Evolutionary conservation across 2,113 vertebrate genomes (phyloP), one percentile per base, ranked within the genome.

Genomic region (Ornithorhynchus anatinus): DNA sequence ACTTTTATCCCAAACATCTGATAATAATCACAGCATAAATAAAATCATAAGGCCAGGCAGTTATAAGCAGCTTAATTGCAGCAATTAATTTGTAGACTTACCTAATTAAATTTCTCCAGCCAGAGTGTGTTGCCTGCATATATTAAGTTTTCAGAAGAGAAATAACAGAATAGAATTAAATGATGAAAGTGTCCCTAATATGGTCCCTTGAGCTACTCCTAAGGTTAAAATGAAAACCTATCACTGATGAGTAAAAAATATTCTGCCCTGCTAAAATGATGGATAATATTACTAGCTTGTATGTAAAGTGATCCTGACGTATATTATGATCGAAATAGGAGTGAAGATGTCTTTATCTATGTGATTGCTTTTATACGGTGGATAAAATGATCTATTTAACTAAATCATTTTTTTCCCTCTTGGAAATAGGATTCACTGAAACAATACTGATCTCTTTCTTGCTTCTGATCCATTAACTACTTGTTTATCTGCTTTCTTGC

Each of bases 11-110:
- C 51, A 82, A 64, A 69, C 58, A 84, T 86, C 70, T 37, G 20
- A 81, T 69, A 83, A 83, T 87, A 85, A 91, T 87, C 85, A 61
- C 40, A 50, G 31, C 79, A 81, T 76, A 86, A 89, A 87, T 85
- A 92, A 87, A 86, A 84, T 83, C 81, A 81, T 58, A 87, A 72
- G 69, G 72, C 67, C 79, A 77, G 63, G 70, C 67, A 81, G 44
- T 81, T 68, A 78, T 47, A 81, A 89, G 68, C 64, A 75, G 78
- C 81, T 81, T 91, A 87, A 91, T 91, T 78, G 81, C 65, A 81
- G 79, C 15, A 50, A 84, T 80, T 90, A 87, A 88, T 90, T 84
- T 89, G 80, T 59, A 53, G 60, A 19, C 22, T 90, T 72, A 78
- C 63, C 67, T 90, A 91, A 88, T 92, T 89, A 89, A 84, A 59